These are phyloP conservation scores for Varanus salvator DNA, from an alignment of 2,113 vertebrate species.

Conservation along the genomic window DNA sequence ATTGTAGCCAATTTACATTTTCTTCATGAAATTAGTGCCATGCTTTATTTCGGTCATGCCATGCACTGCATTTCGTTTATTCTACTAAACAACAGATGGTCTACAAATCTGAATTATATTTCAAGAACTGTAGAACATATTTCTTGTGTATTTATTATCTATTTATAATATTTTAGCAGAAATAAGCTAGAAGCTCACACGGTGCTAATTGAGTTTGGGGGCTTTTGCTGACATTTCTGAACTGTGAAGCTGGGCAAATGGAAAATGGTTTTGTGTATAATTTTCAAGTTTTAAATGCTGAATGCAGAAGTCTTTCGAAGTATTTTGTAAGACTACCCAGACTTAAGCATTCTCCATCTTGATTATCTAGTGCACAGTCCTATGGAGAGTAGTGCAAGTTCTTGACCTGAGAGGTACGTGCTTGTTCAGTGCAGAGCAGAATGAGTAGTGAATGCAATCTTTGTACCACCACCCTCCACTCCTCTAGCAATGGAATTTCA, in stretches of 20 bases:
- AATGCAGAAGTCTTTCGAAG: conserved; percentile 29
- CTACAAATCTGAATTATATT: conserved; percentile 38
- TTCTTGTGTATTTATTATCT: conserved; percentile 74
- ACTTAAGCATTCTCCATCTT: not conserved
- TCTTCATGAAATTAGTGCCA: not conserved
- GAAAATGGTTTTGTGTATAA: not conserved
- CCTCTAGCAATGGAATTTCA: too few species aligned
- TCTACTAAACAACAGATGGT: conserved; percentile 20
- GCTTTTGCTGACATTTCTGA: not conserved
- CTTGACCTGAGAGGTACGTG: too few species aligned
- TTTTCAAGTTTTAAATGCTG: conserved; percentile 25
- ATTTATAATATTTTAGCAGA: conserved; percentile 71
- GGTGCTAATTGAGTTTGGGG: conserved; percentile 61
- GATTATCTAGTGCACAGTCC: not conserved
- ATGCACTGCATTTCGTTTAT: conserved; percentile 5
- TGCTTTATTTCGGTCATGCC: conserved; percentile 16
- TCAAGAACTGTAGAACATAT: conserved; percentile 26
- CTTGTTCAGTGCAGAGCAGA: too few species aligned
- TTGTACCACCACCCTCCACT: too few species aligned
- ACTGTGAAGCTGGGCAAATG: conserved; percentile 35
- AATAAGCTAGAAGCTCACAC: conserved; percentile 45
- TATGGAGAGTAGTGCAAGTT: too few species aligned
- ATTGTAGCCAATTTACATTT: not conserved
- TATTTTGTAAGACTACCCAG: conserved; percentile 4
- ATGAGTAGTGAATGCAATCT: too few species aligned